These are phyloP conservation scores for Dinomys branickii DNA, from an alignment of 2,113 vertebrate species.

Conservation along the genomic window DNA sequence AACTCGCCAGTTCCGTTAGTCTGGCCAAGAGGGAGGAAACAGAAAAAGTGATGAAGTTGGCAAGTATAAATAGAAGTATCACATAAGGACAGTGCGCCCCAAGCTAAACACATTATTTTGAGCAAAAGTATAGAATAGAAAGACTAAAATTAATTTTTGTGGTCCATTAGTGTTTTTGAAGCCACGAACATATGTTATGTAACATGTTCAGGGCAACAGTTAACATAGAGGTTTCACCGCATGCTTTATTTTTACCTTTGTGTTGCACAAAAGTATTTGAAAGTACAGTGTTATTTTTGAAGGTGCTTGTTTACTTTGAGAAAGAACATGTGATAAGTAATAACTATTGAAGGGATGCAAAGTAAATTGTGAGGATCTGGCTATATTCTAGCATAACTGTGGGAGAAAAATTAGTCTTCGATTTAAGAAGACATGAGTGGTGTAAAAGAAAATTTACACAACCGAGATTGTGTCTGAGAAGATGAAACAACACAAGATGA, in stretches of 20 bases:
- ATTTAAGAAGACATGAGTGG: conserved; percentile 17
- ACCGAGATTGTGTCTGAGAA: neutral
- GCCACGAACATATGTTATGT: conserved; percentile 2
- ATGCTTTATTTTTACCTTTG: conserved; percentile 34
- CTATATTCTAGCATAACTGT: neutral
- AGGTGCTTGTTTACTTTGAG: conserved; percentile 38
- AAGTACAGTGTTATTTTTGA: neutral
- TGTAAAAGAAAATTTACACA: neutral
- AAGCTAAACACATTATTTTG: conserved; percentile 61
- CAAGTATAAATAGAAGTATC: conserved; percentile 49
- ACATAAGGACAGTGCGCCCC: conserved; percentile 1
- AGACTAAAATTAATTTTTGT: conserved; percentile 54
- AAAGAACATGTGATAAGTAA: conserved; percentile 14
- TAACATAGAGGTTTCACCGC: neutral
- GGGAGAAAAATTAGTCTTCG: neutral
- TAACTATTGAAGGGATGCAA: conserved; percentile 34
- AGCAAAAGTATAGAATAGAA: conserved; percentile 41
- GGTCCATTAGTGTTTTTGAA: conserved; percentile 52
- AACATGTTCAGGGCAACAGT: neutral
- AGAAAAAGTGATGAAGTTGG: conserved; percentile 60
- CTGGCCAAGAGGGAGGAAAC: conserved; percentile 60
- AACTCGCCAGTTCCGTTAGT: conserved; percentile 13
- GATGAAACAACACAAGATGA: neutral
- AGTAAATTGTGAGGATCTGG: neutral
- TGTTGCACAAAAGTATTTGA: neutral